A percentile compares a stretch with the other conserved stretches of the same genome.
Evolutionary conservation across 2,113 vertebrate genomes (phyloP).

Genomic region (Mustelus asterias): DNA sequence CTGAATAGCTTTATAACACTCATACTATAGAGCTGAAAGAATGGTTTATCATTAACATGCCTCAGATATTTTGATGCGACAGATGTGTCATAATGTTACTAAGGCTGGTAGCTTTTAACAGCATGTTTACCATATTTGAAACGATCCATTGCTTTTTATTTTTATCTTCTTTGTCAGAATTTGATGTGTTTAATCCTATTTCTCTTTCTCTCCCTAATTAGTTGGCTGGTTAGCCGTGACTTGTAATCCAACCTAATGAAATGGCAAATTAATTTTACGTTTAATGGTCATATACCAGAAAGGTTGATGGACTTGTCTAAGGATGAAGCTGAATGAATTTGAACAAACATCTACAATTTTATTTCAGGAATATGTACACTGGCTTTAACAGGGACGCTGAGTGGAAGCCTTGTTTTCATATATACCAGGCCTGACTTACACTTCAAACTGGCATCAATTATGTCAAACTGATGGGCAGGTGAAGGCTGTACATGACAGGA

Average conservation of each 20-base stretch:
- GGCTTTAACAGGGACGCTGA: background rate
- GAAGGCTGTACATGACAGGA: background rate
- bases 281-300: background rate
- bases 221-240: background rate
- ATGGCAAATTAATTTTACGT: conserved; percentile 18
- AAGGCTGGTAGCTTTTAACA: background rate
- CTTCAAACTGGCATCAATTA: background rate
- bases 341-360: background rate
- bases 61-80: background rate
- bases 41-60: background rate
- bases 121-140: background rate
- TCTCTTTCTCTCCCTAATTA: background rate
- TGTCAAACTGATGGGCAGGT: background rate
- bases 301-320: background rate
- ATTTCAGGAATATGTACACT: background rate
- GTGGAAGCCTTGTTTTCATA: background rate
- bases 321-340: background rate
- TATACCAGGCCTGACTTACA: background rate
- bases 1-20: background rate
- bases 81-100: background rate
- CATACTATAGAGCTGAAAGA: background rate
- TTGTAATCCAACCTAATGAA: background rate
- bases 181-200: background rate
- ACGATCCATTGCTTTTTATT: background rate
- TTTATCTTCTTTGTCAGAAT: background rate